Evolutionary conservation across 2,888 invertebrate species (phyloP), one percentile per base, ranked within the genome.

Genomic region (Meliscaeva auricollis): DNA sequence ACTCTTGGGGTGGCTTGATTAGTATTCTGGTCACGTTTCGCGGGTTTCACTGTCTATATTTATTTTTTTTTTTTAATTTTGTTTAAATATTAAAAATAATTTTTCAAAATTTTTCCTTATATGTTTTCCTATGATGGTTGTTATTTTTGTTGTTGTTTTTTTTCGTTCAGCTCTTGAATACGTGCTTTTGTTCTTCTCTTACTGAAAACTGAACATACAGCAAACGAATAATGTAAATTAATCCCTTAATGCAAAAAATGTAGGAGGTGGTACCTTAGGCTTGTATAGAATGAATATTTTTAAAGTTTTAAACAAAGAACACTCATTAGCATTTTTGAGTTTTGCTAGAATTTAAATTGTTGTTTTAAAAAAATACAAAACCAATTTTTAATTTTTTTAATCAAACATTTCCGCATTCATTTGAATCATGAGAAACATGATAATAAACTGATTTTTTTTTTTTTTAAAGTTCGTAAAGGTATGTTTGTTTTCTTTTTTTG

Each of bases 21-120:
- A 60, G 22, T 60, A 75, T 75, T 75, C 66, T 11, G 30, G 44
- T 75, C 75, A 75, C 75, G 75, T 68, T 58, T 58, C 35, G 56
- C 66, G 56, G 68, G 56, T 60, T 74, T 54, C 74, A 64, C 75
- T 75, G 68, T 75, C 68, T 32, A 58, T 75, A 73, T 38, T 58
- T 58, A 11, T 20, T 11, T 74, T 52, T 58, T 46, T 46, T 11
- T 52, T 30, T 11, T 52, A 3, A 30, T 62, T 64, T 52, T 44
- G 52, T 52, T 41, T 41, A 11, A 46, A 46, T 46, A 64, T 64
- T 62, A 60, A 60, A 58, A 41, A 41, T 62, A 62, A 44, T 26
- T 44, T 44, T 44, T 15, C 15, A 26, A 46, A 5, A 6, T 44
- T 46, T 38, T 46, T 64, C 15, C 30, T 64, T 35, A n/a, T n/a